Evolutionary conservation across 2,797 vertebrate genomes (phyloP).

Genomic region (Tokudaia tokunoshimensis): DNA sequence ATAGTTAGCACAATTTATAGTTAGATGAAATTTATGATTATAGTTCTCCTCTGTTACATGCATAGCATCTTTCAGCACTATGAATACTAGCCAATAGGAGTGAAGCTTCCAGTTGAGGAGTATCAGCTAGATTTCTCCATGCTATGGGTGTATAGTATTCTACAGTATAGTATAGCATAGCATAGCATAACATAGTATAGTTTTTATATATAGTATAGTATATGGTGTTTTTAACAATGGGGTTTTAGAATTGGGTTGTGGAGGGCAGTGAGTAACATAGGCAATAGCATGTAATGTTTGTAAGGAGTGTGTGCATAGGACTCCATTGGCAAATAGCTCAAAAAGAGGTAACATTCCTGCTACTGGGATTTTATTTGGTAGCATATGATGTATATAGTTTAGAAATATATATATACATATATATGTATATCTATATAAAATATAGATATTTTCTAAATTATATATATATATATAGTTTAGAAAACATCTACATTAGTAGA

Average conservation of each 20-base stretch:
- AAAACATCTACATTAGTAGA: background rate
- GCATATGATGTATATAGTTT: background rate
- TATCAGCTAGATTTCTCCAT: background rate
- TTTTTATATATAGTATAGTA: background rate
- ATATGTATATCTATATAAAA: background rate
- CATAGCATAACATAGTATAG: too few species aligned
- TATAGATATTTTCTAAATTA: too few species aligned
- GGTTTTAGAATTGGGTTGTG: background rate
- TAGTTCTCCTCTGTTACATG: background rate
- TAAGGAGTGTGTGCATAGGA: background rate
- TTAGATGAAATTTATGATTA: background rate
- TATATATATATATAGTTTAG: background rate
- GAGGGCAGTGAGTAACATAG: background rate
- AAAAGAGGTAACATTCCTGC: background rate
- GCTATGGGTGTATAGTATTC: background rate
- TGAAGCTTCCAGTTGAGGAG: background rate
- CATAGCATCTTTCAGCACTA: background rate
- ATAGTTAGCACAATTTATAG: background rate
- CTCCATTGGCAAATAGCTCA: background rate
- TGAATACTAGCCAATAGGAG: background rate
- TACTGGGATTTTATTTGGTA: background rate
- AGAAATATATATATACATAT: too few species aligned
- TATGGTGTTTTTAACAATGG: background rate
- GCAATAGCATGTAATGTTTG: background rate
- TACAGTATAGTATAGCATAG: too few species aligned